Evolutionary conservation across 2,113 vertebrate species (phyloP).

Genomic region (Trogon surrucura): DNA sequence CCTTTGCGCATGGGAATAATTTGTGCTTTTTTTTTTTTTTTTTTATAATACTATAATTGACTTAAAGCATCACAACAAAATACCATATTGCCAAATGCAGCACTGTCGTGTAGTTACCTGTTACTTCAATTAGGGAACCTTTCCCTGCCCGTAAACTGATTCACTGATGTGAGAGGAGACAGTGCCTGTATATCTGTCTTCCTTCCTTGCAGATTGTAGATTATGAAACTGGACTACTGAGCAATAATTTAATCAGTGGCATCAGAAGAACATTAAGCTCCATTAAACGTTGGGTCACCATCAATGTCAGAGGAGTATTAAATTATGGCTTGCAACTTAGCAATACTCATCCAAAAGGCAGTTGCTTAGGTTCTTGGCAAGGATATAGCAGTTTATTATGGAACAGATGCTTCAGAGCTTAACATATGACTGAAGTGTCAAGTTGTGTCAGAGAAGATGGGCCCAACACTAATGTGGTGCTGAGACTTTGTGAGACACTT

Average conservation of each 20-base stretch:
- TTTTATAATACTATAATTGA: slow-evolving; percentile 22
- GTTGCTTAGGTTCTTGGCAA: slow-evolving; percentile 64
- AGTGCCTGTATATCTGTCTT: slow-evolving; percentile 47
- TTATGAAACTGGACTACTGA: slow-evolving; percentile 62
- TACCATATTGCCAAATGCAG: not conserved
- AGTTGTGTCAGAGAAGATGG: slow-evolving; percentile 30
- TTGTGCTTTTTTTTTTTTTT: not conserved
- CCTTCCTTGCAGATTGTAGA: slow-evolving; percentile 41
- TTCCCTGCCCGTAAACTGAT: slow-evolving; percentile 28
- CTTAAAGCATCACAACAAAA: slow-evolving; percentile 13
- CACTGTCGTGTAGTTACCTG: slow-evolving; percentile 5
- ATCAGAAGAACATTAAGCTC: slow-evolving; percentile 68
- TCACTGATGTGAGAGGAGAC: slow-evolving; percentile 46
- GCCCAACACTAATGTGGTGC: not conserved
- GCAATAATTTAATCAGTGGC: slow-evolving; percentile 72
- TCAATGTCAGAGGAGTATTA: slow-evolving; percentile 69
- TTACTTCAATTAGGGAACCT: slow-evolving; percentile 48
- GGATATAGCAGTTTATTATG: slow-evolving; percentile 24
- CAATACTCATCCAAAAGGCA: slow-evolving; percentile 56
- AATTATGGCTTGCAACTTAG: slow-evolving; percentile 67
- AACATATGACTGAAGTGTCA: slow-evolving; percentile 45
- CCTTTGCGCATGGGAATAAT: slow-evolving; percentile 16
- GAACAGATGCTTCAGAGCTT: slow-evolving; percentile 55
- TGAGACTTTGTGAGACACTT: not conserved
- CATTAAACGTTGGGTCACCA: slow-evolving; percentile 65